Evolutionary conservation across 2,113 vertebrate genomes (phyloP), one percentile per base, ranked within the genome.

Genomic region (Emberiza fucata): DNA sequence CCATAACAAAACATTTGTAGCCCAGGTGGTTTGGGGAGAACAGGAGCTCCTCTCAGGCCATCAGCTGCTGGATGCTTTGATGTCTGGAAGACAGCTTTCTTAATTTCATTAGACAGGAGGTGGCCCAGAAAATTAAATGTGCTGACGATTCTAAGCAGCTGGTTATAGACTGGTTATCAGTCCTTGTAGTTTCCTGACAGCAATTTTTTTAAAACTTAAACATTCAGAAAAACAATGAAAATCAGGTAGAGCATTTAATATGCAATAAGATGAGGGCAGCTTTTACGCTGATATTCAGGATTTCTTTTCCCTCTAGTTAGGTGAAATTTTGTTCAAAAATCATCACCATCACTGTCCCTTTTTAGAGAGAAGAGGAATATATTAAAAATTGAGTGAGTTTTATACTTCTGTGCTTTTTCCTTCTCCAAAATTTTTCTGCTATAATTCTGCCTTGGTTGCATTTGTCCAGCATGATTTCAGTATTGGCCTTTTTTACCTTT

Each of bases 31-130:
- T 86, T 83, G 2, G 76, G 69, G 64, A 93, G 72, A 23, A 11
- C 39, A 48, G 40, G 24, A 91, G 44, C 68, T 93, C 31, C 51
- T 92, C 80, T 94, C 86, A 63, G 37, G n/a, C n/a, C 31, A 0
- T 86, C 82, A 90, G 56, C 86, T 96, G 86, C 47, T 93, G 5
- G 1, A 4, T 60, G 51, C 73, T 91, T 63, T 88, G 64, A 86
- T 92, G 51, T 40, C 68, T 91, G 65, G 51, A 83, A 71, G 86
- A 88, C 60, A 91, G 88, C 60, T 94, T 93, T 75, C 91, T 59
- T 95, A 88, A 94, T 96, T 95, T 92, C 76, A 48, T 93, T 78
- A 75, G 47, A 59, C 84, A 91, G 60, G 88, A 93, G 88, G 77
- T 92, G 76, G 86, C 83, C 86, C 56, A 86, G 83, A 86, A 96